phyloP scores from a whole-genome alignment of 2,888 invertebrate genomes.

The Melieria omissa region DNA sequence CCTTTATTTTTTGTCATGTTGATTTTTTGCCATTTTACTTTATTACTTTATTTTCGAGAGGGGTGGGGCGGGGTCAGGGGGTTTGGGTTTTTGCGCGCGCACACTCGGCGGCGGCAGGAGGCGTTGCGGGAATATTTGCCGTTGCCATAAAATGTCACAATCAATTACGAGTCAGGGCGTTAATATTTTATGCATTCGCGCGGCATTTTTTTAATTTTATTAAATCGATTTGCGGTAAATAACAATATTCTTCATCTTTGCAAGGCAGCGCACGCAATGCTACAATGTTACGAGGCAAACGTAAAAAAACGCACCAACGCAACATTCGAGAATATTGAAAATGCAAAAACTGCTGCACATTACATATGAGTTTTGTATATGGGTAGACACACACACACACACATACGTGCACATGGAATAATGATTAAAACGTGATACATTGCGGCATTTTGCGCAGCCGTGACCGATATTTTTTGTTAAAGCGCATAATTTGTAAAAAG shows the following conservation, averaged over 20 bases:
- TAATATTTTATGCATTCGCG: constrained; percentile 10
- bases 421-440: too few species aligned
- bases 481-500: too few species aligned
- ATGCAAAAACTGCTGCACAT: too few species aligned
- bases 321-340: too few species aligned
- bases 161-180: constrained; percentile 9
- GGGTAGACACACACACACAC: too few species aligned
- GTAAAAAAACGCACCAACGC: too few species aligned
- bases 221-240: constrained; percentile 9
- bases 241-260: neutral
- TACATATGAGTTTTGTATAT: too few species aligned
- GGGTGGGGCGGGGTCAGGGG: neutral
- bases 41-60: neutral
- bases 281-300: too few species aligned
- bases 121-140: neutral
- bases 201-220: neutral
- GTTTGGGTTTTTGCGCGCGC: neutral
- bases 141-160: constrained; percentile 9
- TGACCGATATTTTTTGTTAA: too few species aligned
- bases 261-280: too few species aligned
- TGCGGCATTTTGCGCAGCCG: too few species aligned
- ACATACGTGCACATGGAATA: too few species aligned
- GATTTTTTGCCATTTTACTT: neutral
- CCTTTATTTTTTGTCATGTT: neutral
- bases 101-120: neutral